Evolutionary conservation across 2,797 vertebrate species (phyloP), one percentile per base, ranked within the genome.

Genomic region (Lophotriccus pileatus): DNA sequence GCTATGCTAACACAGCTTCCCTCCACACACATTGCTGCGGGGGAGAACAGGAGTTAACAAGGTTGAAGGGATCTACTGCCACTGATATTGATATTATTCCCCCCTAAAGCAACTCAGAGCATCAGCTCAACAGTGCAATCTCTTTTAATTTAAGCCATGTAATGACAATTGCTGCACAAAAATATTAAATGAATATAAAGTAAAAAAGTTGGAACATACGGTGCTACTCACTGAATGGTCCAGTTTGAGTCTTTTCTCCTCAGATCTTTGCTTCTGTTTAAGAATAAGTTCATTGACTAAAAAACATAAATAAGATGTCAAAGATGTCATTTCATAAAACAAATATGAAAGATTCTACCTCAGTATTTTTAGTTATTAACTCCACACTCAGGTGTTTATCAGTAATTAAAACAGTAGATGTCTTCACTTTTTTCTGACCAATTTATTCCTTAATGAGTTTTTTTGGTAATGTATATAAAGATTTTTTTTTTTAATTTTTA

Each of bases 241-340:
- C 98, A 99, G 97, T 96, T 99, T 99, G 90, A 99, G 98, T 89
- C 99, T 98, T 95, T 99, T 99, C 97, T 99, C 99, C 90, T 99
- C 99, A 81, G 98, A 99, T 96, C 99, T 98, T 97, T 99, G 99
- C 94, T 99, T 99, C 97, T 99, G 99, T 97, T 99, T 99, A n/a
- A 99, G 98, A 98, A 99, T 99, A 81, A 99, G 98, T 91, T 99
- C 99, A 95, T 99, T 99, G 82, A 99, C 99, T 99, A 92, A 74
- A 98, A 98, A 76, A 77, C 27, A 95, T 8, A 97, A 88, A 55
- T 6, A 83, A 16, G 5, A 67, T 4, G 9, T 58, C 30, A 93
- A 82, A 60, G 11, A 60, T 83, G 39, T 34, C 88, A 73, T 41
- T 41, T 60, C 39, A 73, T 12, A 46, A 85, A 47, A 21, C 8